These are phyloP conservation scores for Amiota communis DNA, from an alignment of 2,888 invertebrate genomes.

Conservation along the genomic window DNA sequence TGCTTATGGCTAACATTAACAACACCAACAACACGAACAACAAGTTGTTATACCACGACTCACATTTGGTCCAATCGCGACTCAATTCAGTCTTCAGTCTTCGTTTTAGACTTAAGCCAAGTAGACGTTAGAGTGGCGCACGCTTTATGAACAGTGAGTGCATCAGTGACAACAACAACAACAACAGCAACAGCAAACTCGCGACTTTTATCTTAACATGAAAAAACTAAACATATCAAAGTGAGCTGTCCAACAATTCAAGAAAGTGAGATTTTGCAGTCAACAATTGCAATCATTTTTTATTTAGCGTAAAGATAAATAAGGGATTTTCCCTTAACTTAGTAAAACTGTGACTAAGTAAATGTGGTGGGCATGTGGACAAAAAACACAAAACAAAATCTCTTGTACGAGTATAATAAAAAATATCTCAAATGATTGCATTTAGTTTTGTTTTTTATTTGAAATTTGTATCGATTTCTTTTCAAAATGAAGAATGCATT, in stretches of 20 bases:
- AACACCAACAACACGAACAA: not conserved
- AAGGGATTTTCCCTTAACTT: no score
- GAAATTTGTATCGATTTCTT: no score
- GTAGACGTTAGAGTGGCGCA: slow-evolving; percentile 33
- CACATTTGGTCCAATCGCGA: not conserved
- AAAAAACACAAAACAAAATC: no score
- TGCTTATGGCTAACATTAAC: not conserved
- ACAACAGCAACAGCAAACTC: not conserved
- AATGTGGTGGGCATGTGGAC: no score
- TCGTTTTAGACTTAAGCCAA: slow-evolving; percentile 39
- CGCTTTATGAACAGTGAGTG: not conserved
- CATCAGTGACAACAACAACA: not conserved
- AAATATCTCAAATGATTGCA: no score
- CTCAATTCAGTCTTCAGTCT: slow-evolving; percentile 35
- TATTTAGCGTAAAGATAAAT: no score
- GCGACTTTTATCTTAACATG: not conserved
- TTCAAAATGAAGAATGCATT: no score
- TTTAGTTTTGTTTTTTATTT: no score
- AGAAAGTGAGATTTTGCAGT: slow-evolving; percentile 9
- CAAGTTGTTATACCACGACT: slow-evolving; percentile 3
- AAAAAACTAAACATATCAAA: not conserved
- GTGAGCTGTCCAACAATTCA: not conserved
- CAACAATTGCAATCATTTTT: not conserved
- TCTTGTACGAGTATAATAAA: no score
- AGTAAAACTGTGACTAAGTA: no score